Base-by-base conservation (phyloP, 2,113 vertebrate genomes). In the Sebastes schlegelii region DNA sequence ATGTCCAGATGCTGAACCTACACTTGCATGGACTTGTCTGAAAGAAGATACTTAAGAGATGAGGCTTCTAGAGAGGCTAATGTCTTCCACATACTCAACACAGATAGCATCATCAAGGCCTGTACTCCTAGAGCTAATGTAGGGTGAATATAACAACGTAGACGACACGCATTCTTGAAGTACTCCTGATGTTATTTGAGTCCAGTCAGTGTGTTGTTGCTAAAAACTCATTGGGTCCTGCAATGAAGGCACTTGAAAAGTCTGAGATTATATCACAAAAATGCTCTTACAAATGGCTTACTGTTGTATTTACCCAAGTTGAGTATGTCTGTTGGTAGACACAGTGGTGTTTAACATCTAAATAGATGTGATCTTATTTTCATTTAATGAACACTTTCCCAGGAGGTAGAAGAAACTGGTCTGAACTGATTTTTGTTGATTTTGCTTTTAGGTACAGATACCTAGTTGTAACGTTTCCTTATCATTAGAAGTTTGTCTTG, bases 11-110 rank as follows among this genome's bases (percentile, higher is more conserved):
- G 5, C 45, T 77, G 17, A 82, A 67, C 42, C 21, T 71, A 34
- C 13, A 54, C 81, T 13, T 84, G 69, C 49, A 46, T 19, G 5
- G 54, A 54, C 78, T 45, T 64, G 77, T 72, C 55, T 65, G 45
- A 45, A 76, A 62, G 43, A 34, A 8, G 43, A 64, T 3, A n/a
- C 23, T 54, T 42, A 4, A 62, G 42, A 79, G 21, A 71, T 13
- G 17, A 65, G 11, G 12, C 17, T 17, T 64, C 16, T 13, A 34
- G 19, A 45, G n/a, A 64, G 8, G 19, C 17, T 5, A 43, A 64
- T 40, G 57, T 78, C 12, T 23, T 48, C 13, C 11, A 17, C 43
- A 64, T 5, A 66, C 34, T 19, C 26, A 73, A 13, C 21, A 57
- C n/a, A 75, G 58, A 76, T 40, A 23, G 17, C 8, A 71, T 79